These are phyloP conservation scores for Antechinus flavipes DNA, from an alignment of 2,113 vertebrate species.

Conservation along the genomic window DNA sequence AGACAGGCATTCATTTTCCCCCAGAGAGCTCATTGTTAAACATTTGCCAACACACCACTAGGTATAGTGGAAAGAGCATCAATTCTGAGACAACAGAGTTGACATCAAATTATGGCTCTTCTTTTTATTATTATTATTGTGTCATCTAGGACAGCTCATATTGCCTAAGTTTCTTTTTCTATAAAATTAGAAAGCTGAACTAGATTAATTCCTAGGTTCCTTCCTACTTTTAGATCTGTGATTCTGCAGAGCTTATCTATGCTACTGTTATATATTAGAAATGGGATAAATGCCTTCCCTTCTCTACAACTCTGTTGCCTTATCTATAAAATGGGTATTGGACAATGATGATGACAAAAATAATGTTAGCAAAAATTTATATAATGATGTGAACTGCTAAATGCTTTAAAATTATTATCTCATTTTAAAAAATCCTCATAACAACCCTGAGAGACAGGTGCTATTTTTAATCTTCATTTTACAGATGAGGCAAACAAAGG, in stretches of 20 bases:
- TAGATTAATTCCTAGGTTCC: background rate
- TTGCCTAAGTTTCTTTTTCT: background rate
- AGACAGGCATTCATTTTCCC: background rate
- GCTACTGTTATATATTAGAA: background rate
- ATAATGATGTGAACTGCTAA: background rate
- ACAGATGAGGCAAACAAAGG: background rate
- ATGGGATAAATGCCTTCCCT: background rate
- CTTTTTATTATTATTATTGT: background rate
- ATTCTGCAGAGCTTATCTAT: background rate
- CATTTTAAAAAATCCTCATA: background rate
- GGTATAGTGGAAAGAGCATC: background rate
- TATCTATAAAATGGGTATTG: background rate
- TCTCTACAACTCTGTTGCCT: background rate
- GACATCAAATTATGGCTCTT: background rate
- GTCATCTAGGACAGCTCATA: background rate
- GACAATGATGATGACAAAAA: background rate
- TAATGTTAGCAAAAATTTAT: background rate
- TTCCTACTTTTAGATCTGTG: background rate
- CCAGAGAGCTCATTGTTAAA: background rate
- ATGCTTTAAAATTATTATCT: background rate
- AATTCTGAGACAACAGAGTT: background rate
- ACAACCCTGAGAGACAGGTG: background rate
- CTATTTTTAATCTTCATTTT: background rate
- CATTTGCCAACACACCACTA: background rate
- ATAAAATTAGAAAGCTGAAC: background rate